A percentile compares a stretch with the other conserved stretches of the same genome.
phyloP scores from a whole-genome alignment of 2,113 vertebrate species.

The Sinocyclocheilus grahami region DNA sequence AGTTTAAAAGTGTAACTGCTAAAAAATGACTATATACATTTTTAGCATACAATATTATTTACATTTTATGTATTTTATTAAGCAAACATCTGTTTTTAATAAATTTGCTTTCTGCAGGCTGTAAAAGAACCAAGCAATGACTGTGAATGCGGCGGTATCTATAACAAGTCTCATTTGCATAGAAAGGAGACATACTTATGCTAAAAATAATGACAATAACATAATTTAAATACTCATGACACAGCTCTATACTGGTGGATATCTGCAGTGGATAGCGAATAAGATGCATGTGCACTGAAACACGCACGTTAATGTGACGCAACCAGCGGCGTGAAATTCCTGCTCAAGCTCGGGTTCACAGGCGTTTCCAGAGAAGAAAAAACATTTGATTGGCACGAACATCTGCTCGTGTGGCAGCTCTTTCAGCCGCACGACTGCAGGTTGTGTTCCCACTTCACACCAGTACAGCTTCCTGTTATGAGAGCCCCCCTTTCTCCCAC shows the following conservation, averaged over 20 bases:
- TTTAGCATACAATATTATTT: no score
- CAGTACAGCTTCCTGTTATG: neutral
- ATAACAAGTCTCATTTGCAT: neutral
- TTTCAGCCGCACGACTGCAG: neutral
- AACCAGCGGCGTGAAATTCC: neutral
- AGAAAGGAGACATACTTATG: neutral
- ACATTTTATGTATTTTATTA: no score
- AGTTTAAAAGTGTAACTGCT: no score
- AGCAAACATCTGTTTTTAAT: neutral
- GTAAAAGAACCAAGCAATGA: neutral
- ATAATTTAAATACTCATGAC: neutral
- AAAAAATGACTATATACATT: no score
- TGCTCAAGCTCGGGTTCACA: neutral
- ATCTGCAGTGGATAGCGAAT: neutral
- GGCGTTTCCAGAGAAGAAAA: neutral
- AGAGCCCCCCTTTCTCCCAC: neutral
- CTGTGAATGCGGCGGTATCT: neutral
- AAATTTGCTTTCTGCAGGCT: neutral
- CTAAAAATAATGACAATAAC: neutral
- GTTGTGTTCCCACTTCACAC: neutral
- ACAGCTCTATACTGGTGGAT: neutral
- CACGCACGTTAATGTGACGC: neutral
- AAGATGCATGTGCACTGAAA: neutral
- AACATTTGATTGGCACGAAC: neutral
- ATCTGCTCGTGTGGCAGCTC: slow-evolving; percentile 20